A percentile compares a stretch with the other conserved stretches of the same genome.
These are phyloP conservation scores for Ichneumoninae sp. DNA, from an alignment of 2,888 invertebrate species.

Conservation along the genomic window DNA sequence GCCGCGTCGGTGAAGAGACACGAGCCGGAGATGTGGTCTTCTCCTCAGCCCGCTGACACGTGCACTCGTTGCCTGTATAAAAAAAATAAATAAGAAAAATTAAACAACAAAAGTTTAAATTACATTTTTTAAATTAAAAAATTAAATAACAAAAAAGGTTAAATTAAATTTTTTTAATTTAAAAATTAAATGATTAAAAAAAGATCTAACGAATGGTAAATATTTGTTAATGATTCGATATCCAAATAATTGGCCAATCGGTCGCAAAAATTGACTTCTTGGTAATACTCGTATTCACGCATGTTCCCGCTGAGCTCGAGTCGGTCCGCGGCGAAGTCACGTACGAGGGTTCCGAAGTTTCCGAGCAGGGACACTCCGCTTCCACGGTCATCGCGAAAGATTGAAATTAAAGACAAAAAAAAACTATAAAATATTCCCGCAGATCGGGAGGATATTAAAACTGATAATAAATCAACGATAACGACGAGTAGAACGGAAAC, in stretches of 20 bases:
- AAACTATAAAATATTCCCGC: constrained; percentile 51
- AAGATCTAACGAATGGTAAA: neutral
- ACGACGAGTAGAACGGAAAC: constrained; percentile 64
- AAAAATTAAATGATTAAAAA: neutral
- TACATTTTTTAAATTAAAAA: no score
- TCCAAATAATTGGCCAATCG: neutral
- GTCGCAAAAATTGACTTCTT: neutral
- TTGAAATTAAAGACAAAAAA: constrained; percentile 59
- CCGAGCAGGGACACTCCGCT: constrained; percentile 72
- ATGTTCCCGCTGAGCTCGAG: constrained; percentile 32
- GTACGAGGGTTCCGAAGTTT: constrained; percentile 75
- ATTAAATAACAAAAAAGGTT: neutral
- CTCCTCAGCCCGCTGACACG: constrained; percentile 60
- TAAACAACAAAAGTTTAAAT: no score
- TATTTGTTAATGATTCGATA: neutral
- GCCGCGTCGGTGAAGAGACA: constrained; percentile 20
- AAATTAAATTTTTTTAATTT: neutral
- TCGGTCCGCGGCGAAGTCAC: constrained; percentile 73
- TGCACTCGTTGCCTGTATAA: constrained; percentile 67
- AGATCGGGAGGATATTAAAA: constrained; percentile 49
- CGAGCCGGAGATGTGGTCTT: constrained; percentile 24
- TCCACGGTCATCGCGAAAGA: constrained; percentile 69
- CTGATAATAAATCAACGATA: constrained; percentile 63
- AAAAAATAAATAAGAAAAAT: neutral
- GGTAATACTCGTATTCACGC: constrained; percentile 44